phyloP scores from a whole-genome alignment of 1,140 invertebrate genomes.

The Bathynomus jamesi region DNA sequence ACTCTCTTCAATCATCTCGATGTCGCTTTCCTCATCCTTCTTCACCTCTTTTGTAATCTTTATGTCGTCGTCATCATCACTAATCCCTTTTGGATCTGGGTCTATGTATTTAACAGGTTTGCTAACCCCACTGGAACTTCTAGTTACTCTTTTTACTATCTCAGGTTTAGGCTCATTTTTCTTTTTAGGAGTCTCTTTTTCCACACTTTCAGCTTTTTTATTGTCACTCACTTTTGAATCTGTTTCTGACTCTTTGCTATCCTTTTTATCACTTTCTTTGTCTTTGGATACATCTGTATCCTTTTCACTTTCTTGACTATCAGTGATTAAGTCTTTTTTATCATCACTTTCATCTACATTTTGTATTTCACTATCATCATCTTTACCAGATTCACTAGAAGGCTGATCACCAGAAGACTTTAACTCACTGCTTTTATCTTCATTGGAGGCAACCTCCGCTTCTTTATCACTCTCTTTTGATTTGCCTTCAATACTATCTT shows the following conservation, averaged over 20 bases:
- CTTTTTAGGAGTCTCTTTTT: background rate
- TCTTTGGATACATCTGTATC: background rate
- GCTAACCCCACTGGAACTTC: background rate
- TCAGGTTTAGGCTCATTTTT: background rate
- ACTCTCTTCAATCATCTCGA: conserved; percentile 36
- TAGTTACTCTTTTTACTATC: background rate
- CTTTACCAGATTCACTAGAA: background rate
- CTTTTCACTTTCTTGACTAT: background rate
- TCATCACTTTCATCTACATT: too few species aligned
- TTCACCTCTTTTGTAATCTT: conserved; percentile 26
- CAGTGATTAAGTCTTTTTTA: too few species aligned
- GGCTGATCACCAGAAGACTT: too few species aligned
- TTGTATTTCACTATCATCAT: too few species aligned
- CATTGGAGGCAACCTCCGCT: too few species aligned
- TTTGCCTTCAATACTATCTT: too few species aligned
- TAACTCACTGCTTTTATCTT: too few species aligned
- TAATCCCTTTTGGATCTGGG: background rate
- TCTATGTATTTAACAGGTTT: conserved; percentile 16
- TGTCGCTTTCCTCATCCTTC: conserved; percentile 28
- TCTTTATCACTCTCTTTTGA: too few species aligned
- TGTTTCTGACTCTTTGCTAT: background rate
- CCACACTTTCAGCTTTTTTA: background rate
- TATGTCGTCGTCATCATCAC: conserved; percentile 28
- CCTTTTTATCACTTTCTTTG: background rate
- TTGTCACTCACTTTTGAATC: too few species aligned